Percentiles rank a stretch among this genome's conserved stretches.
Evolutionary conservation across 2,888 invertebrate species (phyloP).

Genomic region (Cataglyphis rosenhaueri): DNA sequence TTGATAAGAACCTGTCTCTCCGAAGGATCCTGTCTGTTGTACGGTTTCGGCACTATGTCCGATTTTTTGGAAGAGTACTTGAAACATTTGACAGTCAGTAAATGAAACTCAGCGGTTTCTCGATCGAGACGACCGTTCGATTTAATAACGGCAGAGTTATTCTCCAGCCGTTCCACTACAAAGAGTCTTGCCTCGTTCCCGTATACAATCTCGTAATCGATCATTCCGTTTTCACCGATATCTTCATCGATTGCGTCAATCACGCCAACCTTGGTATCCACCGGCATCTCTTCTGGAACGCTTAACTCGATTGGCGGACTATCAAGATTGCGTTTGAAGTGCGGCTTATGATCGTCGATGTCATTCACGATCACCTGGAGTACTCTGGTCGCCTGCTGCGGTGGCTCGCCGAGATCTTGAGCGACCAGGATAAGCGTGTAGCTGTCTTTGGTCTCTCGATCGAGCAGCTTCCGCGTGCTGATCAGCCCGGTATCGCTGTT

Average conservation of each 20-base stretch:
- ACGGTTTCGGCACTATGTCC: slow-evolving; percentile 86
- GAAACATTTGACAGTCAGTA: slow-evolving; percentile 90
- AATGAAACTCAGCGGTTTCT: slow-evolving; percentile 87
- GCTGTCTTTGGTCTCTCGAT: slow-evolving; percentile 90
- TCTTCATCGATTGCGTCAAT: slow-evolving; percentile 92
- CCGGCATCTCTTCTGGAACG: slow-evolving; percentile 89
- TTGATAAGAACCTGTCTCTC: slow-evolving; percentile 89
- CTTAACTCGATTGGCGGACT: slow-evolving; percentile 88
- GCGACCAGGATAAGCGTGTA: slow-evolving; percentile 93
- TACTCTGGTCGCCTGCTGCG: slow-evolving; percentile 91
- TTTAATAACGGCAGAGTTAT: slow-evolving; percentile 89
- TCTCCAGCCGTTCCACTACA: slow-evolving; percentile 88
- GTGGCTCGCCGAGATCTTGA: slow-evolving; percentile 91
- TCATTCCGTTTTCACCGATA: slow-evolving; percentile 90
- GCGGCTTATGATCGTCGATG: slow-evolving; percentile 92
- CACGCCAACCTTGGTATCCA: slow-evolving; percentile 89
- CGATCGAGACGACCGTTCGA: slow-evolving; percentile 89
- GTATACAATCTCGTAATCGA: slow-evolving; percentile 91
- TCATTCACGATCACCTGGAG: slow-evolving; percentile 90
- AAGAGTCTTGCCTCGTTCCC: slow-evolving; percentile 91
- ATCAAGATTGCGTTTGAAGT: slow-evolving; percentile 90
- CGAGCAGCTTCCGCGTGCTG: slow-evolving; percentile 89
- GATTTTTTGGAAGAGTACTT: slow-evolving; percentile 85
- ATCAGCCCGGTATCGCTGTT: slow-evolving; percentile 89
- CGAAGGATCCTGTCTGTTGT: slow-evolving; percentile 90